Base-by-base conservation (phyloP, 1,140 invertebrate genomes). In the Himalopsyche phryganea region DNA sequence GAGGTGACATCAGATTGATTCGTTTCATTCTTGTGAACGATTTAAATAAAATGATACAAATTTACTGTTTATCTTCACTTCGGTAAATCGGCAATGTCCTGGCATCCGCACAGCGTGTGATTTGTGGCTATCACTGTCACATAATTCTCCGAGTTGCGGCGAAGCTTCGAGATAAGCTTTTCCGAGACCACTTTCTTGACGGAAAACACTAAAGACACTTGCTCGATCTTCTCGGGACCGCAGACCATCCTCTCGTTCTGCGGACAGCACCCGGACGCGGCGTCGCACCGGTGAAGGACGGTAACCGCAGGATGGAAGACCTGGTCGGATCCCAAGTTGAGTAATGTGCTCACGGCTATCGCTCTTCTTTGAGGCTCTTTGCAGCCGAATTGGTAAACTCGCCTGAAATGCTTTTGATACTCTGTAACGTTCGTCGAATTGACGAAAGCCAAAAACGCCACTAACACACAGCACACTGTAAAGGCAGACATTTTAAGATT, bases 231-330 rank as follows among this genome's bases (percentile, higher is more conserved):
- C 14, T 14, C 40, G 1, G 74, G 71, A 0, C 67, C 67, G 38
- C 74, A 77, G 6, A 70, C 62, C 56, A 73, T 66, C 13, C 61
- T 14, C 38, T 23, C 67, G 4, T 63, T 19, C 18, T 69, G 53
- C 18, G 66, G 60, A 49, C 76, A 77, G 19, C 75, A 74, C 19
- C 75, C 76, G 0, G 75, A 67, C n/a, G 66, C 64, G 4, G 52
- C 51, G 51, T 66, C 54, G 47, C 75, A 77, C 14, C 74, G 68
- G 14, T 68, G 60, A 4, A 77, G 61, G 9, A 78, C 74, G 6
- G 74, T 76, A 13, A 70, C 70, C 0, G 66, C 18, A 0, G 76
- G 76, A 9, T n/a, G 18, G 51, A 45, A 63, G 15, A 5, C 15
- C 32, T 36, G 35, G 15, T 23, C 57, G 28, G 40, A 23, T 18